Conservation (phyloP, 2,888 invertebrate species). For the Mesopsocus fuscifrons region DNA sequence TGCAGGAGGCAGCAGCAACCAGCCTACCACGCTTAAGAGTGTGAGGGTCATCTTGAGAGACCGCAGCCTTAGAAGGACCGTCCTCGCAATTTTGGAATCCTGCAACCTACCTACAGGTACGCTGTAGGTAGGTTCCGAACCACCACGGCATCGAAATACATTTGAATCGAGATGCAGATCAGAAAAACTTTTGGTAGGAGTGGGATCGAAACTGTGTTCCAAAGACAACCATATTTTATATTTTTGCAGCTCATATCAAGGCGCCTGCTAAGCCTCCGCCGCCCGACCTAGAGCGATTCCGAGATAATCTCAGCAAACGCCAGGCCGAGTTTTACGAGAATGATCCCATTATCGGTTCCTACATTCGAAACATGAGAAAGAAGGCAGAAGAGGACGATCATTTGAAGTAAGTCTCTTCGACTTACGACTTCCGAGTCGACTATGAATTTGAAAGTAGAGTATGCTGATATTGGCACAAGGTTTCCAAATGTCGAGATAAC, state of each 20-base stretch:
- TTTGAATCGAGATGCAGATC: constrained; percentile 17
- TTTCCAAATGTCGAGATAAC: too few species aligned
- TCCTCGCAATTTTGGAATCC: constrained; percentile 54
- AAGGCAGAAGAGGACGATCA: constrained; percentile 13
- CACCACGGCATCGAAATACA: constrained; percentile 18
- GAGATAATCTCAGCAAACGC: constrained; percentile 9
- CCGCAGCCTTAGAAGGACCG: constrained; percentile 46
- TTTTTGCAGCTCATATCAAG: too few species aligned
- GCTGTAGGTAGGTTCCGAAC: constrained; percentile 43
- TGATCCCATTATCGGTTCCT: constrained; percentile 32
- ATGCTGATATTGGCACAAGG: too few species aligned
- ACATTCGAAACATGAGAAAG: constrained; percentile 26
- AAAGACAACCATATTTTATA: too few species aligned
- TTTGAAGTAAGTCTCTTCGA: constrained; percentile 10
- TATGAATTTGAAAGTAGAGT: too few species aligned
- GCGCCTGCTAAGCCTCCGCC: too few species aligned
- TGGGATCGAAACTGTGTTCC: too few species aligned
- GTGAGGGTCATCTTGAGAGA: constrained; percentile 55
- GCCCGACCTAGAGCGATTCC: background rate
- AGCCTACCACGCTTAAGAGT: constrained; percentile 33
- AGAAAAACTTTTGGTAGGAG: too few species aligned
- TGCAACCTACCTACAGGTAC: constrained; percentile 77
- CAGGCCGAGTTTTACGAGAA: constrained; percentile 28
- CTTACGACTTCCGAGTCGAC: background rate
- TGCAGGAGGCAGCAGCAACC: constrained; percentile 21